Evolutionary conservation across 2,113 vertebrate species (phyloP).

Genomic region (Phainopepla nitens): DNA sequence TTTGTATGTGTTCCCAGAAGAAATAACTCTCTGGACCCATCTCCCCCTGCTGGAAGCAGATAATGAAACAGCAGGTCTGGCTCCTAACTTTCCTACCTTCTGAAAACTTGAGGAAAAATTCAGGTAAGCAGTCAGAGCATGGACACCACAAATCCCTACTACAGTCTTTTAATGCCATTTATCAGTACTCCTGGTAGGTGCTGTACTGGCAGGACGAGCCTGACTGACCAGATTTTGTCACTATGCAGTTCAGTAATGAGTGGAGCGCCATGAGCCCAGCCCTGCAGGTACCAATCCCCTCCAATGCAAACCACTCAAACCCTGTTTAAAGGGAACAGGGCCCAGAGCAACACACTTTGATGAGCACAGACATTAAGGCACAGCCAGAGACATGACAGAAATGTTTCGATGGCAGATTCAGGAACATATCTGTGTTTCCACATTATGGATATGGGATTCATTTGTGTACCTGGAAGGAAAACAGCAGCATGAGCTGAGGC

Average conservation of each 20-base stretch:
- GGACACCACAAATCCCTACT: not conserved
- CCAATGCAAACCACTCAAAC: not conserved
- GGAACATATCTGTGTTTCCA: not conserved
- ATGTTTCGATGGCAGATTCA: not conserved
- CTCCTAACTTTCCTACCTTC: not conserved
- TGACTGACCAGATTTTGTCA: not conserved
- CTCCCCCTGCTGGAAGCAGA: conserved; percentile 76
- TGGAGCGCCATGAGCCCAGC: not conserved
- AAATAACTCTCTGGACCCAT: conserved; percentile 58
- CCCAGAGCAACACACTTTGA: not conserved
- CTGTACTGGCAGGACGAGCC: not conserved
- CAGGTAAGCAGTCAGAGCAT: not conserved
- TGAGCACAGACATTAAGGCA: rapidly evolving
- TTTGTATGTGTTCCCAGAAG: conserved; percentile 32
- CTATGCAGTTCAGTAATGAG: not conserved
- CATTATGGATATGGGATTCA: rapidly evolving
- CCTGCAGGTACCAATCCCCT: not conserved
- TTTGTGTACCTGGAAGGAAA: not conserved
- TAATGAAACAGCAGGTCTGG: not conserved
- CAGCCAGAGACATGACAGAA: not conserved
- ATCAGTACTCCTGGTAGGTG: not conserved
- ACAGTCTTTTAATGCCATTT: not conserved
- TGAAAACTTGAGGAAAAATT: not conserved
- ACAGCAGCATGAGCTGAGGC: not conserved
- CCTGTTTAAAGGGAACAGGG: not conserved